These are phyloP conservation scores for Tortrix viridana DNA, from an alignment of 2,888 invertebrate species.

Conservation along the genomic window DNA sequence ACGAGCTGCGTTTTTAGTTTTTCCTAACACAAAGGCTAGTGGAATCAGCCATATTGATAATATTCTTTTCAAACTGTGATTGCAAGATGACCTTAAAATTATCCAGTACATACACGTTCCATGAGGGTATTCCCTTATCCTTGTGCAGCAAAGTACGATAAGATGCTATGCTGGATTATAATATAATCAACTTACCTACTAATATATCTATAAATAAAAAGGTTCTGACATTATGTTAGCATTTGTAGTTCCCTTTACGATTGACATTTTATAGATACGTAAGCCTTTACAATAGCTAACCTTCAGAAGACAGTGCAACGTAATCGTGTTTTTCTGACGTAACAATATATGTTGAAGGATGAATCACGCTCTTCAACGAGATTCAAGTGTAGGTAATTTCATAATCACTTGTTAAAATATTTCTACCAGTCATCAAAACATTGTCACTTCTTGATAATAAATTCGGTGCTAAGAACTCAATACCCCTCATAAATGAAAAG, in stretches of 20 bases:
- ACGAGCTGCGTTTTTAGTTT: too few species aligned
- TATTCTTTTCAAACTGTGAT: too few species aligned
- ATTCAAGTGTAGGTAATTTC: not conserved
- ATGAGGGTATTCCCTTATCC: too few species aligned
- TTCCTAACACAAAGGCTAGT: too few species aligned
- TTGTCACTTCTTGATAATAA: too few species aligned
- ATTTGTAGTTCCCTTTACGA: conserved; percentile 23
- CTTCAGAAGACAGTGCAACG: conserved; percentile 20
- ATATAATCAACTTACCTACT: not conserved
- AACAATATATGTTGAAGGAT: conserved; percentile 6
- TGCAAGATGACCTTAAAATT: too few species aligned
- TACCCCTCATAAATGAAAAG: not conserved
- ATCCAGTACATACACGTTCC: too few species aligned
- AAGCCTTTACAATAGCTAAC: conserved; percentile 19
- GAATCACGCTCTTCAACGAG: conserved; percentile 2
- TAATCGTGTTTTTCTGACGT: conserved; percentile 15
- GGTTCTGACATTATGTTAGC: conserved; percentile 34
- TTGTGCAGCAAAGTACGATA: too few species aligned
- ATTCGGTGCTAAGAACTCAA: too few species aligned
- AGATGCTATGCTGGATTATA: too few species aligned
- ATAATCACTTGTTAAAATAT: not conserved
- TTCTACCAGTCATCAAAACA: not conserved
- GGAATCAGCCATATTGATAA: too few species aligned
- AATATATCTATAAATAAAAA: conserved; percentile 13
- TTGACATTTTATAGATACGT: conserved; percentile 23